These are phyloP conservation scores for Aphelinus atriplicis DNA, from an alignment of 1,140 invertebrate genomes.

Conservation along the genomic window DNA sequence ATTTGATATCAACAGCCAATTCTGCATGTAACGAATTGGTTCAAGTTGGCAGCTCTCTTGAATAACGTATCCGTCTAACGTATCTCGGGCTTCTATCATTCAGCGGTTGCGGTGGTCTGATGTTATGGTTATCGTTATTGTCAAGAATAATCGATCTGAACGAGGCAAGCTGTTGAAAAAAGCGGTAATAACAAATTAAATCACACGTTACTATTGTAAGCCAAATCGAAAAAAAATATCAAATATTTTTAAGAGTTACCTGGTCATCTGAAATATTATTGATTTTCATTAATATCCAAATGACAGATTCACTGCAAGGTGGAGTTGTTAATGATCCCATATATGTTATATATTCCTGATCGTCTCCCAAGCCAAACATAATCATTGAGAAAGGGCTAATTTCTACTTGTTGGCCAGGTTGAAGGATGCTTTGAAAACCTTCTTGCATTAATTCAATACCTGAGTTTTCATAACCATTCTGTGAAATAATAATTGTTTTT, in stretches of 20 bases:
- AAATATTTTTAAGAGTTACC: constrained; percentile 62
- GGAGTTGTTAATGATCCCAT: constrained; percentile 93
- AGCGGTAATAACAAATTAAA: constrained; percentile 17
- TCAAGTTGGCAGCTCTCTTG: too few relatives aligned
- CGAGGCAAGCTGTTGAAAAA: constrained; percentile 70
- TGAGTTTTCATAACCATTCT: constrained; percentile 22
- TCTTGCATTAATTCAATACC: constrained; percentile 13
- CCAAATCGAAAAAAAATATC: not conserved
- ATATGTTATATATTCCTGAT: constrained; percentile 78
- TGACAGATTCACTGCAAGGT: constrained; percentile 91
- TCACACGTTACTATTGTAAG: not conserved
- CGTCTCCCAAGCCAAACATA: not conserved
- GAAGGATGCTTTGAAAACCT: not conserved
- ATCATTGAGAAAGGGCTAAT: constrained; percentile 26
- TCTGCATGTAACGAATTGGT: too few relatives aligned
- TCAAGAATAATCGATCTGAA: constrained; percentile 72
- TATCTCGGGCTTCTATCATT: constrained; percentile 58
- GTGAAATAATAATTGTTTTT: not conserved
- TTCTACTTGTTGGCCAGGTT: not conserved
- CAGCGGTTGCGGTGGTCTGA: constrained; percentile 74
- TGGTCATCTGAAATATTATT: constrained; percentile 76
- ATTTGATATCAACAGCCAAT: too few relatives aligned
- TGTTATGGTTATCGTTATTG: constrained; percentile 74
- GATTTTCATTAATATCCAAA: constrained; percentile 85
- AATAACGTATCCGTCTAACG: not conserved